phyloP scores from a whole-genome alignment of 2,113 vertebrate species.

The Neoarius graeffei region DNA sequence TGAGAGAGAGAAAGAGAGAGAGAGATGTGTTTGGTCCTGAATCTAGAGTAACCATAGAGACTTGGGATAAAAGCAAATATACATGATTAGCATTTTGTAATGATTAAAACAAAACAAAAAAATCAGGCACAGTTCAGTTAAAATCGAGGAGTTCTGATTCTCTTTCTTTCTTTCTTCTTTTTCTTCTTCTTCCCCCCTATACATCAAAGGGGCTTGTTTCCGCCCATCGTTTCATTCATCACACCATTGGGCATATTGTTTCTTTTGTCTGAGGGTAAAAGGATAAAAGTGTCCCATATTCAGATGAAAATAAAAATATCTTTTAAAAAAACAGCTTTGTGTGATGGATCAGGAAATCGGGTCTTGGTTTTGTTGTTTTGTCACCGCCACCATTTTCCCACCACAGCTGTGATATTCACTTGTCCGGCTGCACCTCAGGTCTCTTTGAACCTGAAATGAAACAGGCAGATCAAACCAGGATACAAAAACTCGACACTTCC shows the following conservation, averaged over 20 bases:
- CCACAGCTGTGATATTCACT: slow-evolving; percentile 37
- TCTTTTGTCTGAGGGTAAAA: slow-evolving; percentile 44
- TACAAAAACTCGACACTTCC: slow-evolving; percentile 28
- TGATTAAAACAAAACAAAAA: slow-evolving; percentile 62
- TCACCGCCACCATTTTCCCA: not conserved
- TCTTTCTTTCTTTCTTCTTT: slow-evolving; percentile 13
- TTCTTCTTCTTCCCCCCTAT: not conserved
- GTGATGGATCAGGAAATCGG: slow-evolving; percentile 32
- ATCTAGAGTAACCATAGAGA: slow-evolving; percentile 33
- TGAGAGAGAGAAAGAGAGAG: not conserved
- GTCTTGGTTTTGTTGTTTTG: slow-evolving; percentile 47
- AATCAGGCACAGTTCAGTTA: slow-evolving; percentile 51
- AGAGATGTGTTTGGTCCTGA: not conserved
- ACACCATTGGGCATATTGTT: not conserved
- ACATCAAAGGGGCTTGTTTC: not conserved
- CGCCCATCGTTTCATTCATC: not conserved
- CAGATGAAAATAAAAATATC: slow-evolving; percentile 20
- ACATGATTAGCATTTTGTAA: slow-evolving; percentile 63
- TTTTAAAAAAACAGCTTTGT: not conserved
- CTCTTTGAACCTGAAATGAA: slow-evolving; percentile 72
- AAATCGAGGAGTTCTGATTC: slow-evolving; percentile 42
- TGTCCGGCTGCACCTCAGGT: slow-evolving; percentile 59
- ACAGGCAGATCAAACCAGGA: slow-evolving; percentile 38
- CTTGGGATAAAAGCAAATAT: slow-evolving; percentile 40
- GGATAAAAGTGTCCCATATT: slow-evolving; percentile 50